Evolutionary conservation across 2,113 vertebrate genomes (phyloP).

Genomic region (Corvus hawaiiensis): DNA sequence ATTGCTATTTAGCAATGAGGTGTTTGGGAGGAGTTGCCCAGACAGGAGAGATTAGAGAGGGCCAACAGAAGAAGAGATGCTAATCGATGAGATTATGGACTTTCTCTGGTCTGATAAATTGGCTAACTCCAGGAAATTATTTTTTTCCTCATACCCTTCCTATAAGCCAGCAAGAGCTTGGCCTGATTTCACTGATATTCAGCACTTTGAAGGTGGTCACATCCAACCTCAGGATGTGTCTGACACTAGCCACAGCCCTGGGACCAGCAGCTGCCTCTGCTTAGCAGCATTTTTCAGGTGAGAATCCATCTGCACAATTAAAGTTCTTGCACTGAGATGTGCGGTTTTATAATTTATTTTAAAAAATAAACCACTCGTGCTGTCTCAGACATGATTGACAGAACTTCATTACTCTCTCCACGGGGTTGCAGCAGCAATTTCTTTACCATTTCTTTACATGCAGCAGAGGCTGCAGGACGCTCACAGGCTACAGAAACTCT

Average conservation of each 20-base stretch:
- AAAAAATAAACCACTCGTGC: background rate
- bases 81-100: background rate
- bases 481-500: constrained; percentile 3
- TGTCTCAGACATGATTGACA: background rate
- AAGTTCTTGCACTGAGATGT: background rate
- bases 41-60: background rate
- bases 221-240: background rate
- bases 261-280: background rate
- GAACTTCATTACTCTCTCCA: background rate
- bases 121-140: constrained; percentile 13
- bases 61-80: constrained; percentile 26
- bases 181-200: background rate
- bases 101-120: constrained; percentile 39
- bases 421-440: background rate
- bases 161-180: background rate
- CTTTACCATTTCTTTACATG: background rate
- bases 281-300: background rate
- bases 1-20: constrained; percentile 35
- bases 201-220: constrained; percentile 28
- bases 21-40: background rate
- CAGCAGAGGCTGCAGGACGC: background rate
- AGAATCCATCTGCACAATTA: background rate
- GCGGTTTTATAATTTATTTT: background rate
- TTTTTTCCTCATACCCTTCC: constrained; percentile 22
- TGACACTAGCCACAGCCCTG: background rate